Evolutionary conservation across 2,113 vertebrate genomes (phyloP).

Genomic region (Actenoides lindsayi): DNA sequence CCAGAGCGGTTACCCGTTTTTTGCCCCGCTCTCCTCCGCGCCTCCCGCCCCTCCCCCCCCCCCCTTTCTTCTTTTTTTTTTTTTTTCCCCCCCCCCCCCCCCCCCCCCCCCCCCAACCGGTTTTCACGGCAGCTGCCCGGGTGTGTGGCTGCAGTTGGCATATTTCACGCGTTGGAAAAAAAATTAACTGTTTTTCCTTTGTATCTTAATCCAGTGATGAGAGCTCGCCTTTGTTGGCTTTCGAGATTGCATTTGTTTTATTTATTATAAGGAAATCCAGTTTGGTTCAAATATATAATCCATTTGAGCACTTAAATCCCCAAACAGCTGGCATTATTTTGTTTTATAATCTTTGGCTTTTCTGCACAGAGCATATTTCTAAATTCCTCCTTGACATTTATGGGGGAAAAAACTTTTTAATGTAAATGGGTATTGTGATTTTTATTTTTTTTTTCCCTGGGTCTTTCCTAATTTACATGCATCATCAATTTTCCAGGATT

Average conservation of each 20-base stretch:
- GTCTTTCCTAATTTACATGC: conserved; percentile 28
- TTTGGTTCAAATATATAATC: conserved; percentile 72
- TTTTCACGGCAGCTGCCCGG: conserved; percentile 18
- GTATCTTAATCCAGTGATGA: conserved; percentile 53
- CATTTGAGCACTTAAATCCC: conserved; percentile 71
- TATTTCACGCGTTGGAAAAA: conserved; percentile 25
- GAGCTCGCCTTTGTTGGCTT: conserved; percentile 55
- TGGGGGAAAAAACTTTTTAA: conserved; percentile 60
- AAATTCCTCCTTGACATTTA: conserved; percentile 73
- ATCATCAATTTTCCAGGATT: conserved; percentile 33
- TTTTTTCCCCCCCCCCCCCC: too few species aligned
- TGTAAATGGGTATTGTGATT: conserved; percentile 51
- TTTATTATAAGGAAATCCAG: conserved; percentile 71
- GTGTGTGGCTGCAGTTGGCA: conserved; percentile 34
- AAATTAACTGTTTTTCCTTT: conserved; percentile 68
- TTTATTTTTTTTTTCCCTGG: background rate
- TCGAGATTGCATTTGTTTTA: conserved; percentile 66
- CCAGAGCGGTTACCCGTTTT: too few species aligned
- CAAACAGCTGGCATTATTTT: conserved; percentile 72
- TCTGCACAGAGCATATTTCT: conserved; percentile 54
- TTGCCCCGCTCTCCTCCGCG: too few species aligned
- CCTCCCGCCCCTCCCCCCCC: too few species aligned
- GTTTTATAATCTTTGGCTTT: conserved; percentile 72
- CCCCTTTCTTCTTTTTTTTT: background rate
- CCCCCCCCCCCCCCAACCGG: background rate